Percentiles rank a stretch among this genome's conserved stretches.
Evolutionary conservation across 1,140 invertebrate genomes (phyloP).

Genomic region (Aphelinus certus): DNA sequence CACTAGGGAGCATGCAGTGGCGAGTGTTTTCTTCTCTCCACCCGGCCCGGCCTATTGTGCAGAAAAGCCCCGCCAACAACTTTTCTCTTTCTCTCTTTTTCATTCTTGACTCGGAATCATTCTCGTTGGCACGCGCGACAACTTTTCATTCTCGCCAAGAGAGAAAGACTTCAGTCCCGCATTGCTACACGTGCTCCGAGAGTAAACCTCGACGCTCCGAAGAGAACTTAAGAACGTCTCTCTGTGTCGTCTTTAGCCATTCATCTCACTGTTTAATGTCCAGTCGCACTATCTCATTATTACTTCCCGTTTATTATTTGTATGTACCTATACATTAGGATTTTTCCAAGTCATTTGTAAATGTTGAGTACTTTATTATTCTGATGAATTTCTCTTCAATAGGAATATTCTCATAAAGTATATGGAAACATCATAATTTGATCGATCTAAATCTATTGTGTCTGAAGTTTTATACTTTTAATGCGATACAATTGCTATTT

Average conservation of each 20-base stretch:
- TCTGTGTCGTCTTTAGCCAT: conserved; percentile 1
- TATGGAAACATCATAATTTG: too few relatives aligned
- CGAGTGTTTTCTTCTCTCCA: conserved; percentile 14
- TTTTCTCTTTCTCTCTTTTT: conserved; percentile 4
- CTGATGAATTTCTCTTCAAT: too few relatives aligned
- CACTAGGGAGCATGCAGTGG: neutral
- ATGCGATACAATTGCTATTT: too few relatives aligned
- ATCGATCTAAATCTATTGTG: too few relatives aligned
- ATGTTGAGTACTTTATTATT: too few relatives aligned
- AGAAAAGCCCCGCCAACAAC: conserved; percentile 24
- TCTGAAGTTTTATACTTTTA: too few relatives aligned
- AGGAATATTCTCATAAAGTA: too few relatives aligned
- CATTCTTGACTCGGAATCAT: neutral
- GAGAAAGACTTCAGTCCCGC: neutral
- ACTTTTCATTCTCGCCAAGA: too few relatives aligned
- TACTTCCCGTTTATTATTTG: neutral
- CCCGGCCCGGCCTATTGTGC: conserved; percentile 10
- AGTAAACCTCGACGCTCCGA: neutral
- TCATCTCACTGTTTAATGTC: conserved; percentile 31
- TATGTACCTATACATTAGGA: neutral
- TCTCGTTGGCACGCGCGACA: neutral
- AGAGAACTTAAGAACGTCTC: conserved; percentile 1
- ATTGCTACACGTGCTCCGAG: neutral
- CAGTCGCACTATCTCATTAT: too few relatives aligned
- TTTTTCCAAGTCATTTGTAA: too few relatives aligned